Evolutionary conservation across 2,113 vertebrate genomes (phyloP), one percentile per base, ranked within the genome.

Genomic region (Colossoma macropomum): DNA sequence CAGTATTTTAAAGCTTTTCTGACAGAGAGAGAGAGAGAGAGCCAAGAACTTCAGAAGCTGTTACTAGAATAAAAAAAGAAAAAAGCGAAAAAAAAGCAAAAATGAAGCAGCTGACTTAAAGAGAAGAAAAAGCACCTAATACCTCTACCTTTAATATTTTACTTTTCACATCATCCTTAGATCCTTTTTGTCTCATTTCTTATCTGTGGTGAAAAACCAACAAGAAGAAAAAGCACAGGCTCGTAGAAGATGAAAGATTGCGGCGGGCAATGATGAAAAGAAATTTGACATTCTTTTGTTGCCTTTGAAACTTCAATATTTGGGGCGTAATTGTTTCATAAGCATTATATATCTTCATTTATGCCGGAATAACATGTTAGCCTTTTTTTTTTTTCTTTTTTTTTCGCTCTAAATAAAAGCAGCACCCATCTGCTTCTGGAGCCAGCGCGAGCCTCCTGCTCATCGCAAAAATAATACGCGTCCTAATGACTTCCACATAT

Each of bases 401-500:
- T 90, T 91, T 89, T 90, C 89, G 91, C 88, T 87, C 89, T 94
- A 95, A 97, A 97, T 96, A 97, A 97, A 94, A 97, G 95, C 97
- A 97, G 96, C 96, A 97, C 96, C 97, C 98, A 99, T 99, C 97
- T 98, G 97, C 96, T 96, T 96, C 95, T 97, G 96, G 96, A 98
- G 96, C 96, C 96, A 94, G 95, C 96, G 95, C 96, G 96, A 97
- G 96, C 95, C 95, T 96, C 96, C 97, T 96, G 95, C 97, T 97
- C 97, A 97, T 97, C 96, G 95, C 96, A 97, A 96, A 97, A 98
- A 99, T 97, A 99, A 99, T 98, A 97, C 96, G 96, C 96, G 96
- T 97, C 96, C 97, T 99, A 98, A 99, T 98, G 98, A 98, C 97
- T 98, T 97, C 96, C 97, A 97, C 98, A 97, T 97, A 99, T 97